Percentiles rank a stretch among this genome's conserved stretches.
phyloP scores from a whole-genome alignment of 2,797 vertebrate genomes.

The Aulostomus chinensis region DNA sequence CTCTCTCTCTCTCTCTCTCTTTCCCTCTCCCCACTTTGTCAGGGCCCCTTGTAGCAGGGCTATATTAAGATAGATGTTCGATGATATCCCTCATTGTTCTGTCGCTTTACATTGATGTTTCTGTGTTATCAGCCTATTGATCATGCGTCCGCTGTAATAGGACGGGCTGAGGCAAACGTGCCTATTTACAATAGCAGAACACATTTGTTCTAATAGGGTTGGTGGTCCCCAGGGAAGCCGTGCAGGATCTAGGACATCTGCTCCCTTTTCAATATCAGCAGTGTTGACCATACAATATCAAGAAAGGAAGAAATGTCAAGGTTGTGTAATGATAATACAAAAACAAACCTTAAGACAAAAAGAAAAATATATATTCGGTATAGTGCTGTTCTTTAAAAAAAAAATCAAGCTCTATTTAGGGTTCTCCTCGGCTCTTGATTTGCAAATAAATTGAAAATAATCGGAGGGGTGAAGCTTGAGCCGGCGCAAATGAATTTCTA shows the following conservation, averaged over 20 bases:
- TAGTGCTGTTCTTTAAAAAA: constrained; percentile 81
- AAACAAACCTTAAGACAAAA: constrained; percentile 2
- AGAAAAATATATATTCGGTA: no score
- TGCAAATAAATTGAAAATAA: constrained; percentile 99
- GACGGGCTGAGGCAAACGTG: constrained; percentile 97
- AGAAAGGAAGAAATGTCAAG: constrained; percentile 32
- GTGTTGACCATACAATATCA: constrained; percentile 82
- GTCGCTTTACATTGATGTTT: constrained; percentile 99
- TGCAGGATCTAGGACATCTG: constrained; percentile 97
- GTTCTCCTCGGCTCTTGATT: constrained; percentile 95
- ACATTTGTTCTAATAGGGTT: constrained; percentile 99
- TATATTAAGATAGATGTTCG: constrained; percentile 99
- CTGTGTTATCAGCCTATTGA: constrained; percentile 99
- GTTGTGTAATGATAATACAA: constrained; percentile 7
- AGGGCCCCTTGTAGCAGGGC: constrained; percentile 95
- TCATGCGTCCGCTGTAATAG: constrained; percentile 99
- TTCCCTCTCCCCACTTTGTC: constrained; percentile 88
- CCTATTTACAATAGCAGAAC: constrained; percentile 99
- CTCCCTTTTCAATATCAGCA: constrained; percentile 82
- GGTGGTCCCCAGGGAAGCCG: constrained; percentile 91
- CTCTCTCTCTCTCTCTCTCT: constrained; percentile 49
- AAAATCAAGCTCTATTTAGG: constrained; percentile 87
- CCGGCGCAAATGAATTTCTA: constrained; percentile 95
- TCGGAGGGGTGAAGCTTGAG: constrained; percentile 89
- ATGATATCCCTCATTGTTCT: constrained; percentile 99